Percentiles rank a stretch among this genome's conserved stretches.
These are phyloP conservation scores for Amphipoea lucens DNA, from an alignment of 2,888 invertebrate genomes.

Conservation along the genomic window DNA sequence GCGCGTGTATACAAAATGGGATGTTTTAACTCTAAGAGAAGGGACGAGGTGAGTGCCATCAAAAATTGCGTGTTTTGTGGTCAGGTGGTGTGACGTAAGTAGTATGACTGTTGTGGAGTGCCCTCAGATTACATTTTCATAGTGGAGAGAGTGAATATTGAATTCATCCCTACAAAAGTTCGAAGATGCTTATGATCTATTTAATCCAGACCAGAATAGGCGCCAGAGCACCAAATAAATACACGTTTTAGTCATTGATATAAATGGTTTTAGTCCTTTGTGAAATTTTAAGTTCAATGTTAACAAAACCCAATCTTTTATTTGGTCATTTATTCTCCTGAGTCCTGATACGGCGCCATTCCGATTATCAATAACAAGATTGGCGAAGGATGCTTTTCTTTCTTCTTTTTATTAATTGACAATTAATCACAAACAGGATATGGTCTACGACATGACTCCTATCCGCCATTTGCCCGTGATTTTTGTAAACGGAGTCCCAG, in stretches of 20 bases:
- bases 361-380: not conserved
- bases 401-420: not conserved
- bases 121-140: not conserved
- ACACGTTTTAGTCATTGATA: not conserved
- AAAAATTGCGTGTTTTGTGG: not conserved
- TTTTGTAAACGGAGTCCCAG: conserved; percentile 88
- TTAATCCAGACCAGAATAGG: not conserved
- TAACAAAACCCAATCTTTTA: not conserved
- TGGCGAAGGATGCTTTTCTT: not conserved
- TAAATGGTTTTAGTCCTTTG: not conserved
- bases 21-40: conserved; percentile 81
- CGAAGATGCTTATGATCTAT: not conserved
- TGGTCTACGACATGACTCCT: conserved; percentile 86
- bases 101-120: conserved; percentile 2
- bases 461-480: conserved; percentile 86
- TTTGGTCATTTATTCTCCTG: not conserved
- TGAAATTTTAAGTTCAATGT: not conserved
- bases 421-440: conserved; percentile 62
- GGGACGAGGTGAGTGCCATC: conserved; percentile 76
- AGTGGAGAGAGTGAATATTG: too few relatives aligned
- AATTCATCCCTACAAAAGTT: not conserved
- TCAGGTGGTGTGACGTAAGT: conserved; percentile 22
- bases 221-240: not conserved
- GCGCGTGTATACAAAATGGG: conserved; percentile 79
- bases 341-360: not conserved